Percentiles rank a stretch among this genome's conserved stretches.
Evolutionary conservation across 2,113 vertebrate species (phyloP).

Genomic region (Chelonoidis abingdonii): DNA sequence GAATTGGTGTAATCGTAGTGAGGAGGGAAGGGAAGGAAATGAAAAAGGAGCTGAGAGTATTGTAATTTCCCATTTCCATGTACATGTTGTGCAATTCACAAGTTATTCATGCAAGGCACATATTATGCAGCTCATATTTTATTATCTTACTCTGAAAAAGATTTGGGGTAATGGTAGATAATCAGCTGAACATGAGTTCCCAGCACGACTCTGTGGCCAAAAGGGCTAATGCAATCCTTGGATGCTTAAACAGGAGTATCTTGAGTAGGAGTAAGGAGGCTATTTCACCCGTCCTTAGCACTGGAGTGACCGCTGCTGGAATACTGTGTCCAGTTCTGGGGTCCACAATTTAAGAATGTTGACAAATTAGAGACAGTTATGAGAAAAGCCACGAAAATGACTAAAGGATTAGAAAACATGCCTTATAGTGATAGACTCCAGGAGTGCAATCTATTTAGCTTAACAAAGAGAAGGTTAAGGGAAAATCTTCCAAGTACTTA

Average conservation of each 20-base stretch:
- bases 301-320: not conserved
- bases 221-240: too few relatives aligned
- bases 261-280: not conserved
- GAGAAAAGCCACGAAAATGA: not conserved
- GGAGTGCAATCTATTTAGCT: not conserved
- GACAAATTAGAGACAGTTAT: not conserved
- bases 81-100: fast-evolving
- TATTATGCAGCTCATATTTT: not conserved
- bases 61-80: not conserved
- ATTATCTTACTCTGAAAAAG: too few relatives aligned
- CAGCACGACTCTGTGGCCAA: too few relatives aligned
- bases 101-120: not conserved
- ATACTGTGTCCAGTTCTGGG: not conserved
- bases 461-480: not conserved
- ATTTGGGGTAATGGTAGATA: too few relatives aligned
- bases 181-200: too few relatives aligned
- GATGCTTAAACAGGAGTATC: not conserved
- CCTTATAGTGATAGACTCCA: not conserved
- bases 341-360: not conserved
- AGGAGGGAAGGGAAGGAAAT: not conserved
- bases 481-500: not conserved
- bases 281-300: not conserved
- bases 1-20: not conserved
- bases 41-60: not conserved
- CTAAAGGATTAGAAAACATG: not conserved